Evolutionary conservation across 2,797 vertebrate species (phyloP), one percentile per base, ranked within the genome.

Genomic region (Siniperca scherzeri): DNA sequence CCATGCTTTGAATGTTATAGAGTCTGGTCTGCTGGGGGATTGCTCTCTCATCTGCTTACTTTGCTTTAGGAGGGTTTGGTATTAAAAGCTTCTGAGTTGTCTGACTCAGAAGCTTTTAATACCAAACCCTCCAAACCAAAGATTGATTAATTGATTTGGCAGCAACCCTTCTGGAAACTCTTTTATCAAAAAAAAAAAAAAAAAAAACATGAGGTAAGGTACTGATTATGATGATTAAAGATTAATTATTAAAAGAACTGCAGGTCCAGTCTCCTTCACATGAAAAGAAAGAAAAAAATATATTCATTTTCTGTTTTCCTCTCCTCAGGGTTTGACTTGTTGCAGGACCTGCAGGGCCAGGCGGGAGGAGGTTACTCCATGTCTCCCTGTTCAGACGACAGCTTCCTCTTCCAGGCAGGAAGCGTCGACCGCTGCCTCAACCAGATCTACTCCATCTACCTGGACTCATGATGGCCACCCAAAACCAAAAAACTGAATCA

Each of bases 361-460:
- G 82, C 88, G 0, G 89, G 84, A 13, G 88, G 90, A 0, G 87
- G 88, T 33, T 93, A 92, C 89, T 74, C 87, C 64, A 83, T 87
- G 83, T 88, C 90, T 55, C 74, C 84, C n/a, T 91, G 89, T 71
- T 89, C 91, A 38, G 94, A 95, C 5, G 93, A 95, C 73, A 87
- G 90, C 87, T 93, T 94, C 90, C 92, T 95, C 79, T 93, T 94
- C 85, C 95, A 93, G 91, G 77, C 89, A 1, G 92, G 92, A 80
- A 91, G 92, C 8, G 86, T 92, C 30, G 94, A 95, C 74, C 93
- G 92, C 88, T 93, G 91, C 88, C 93, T 94, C 80, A 91, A 80
- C 71, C 93, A 95, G 89, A 92, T 95, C 80, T 92, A 90, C 80
- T 94, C 94, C 82, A 83, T 95, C 80, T 95, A 94, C 84, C 85